Evolutionary conservation across 2,113 vertebrate species (phyloP).

Genomic region (Rhinoptilus africanus): DNA sequence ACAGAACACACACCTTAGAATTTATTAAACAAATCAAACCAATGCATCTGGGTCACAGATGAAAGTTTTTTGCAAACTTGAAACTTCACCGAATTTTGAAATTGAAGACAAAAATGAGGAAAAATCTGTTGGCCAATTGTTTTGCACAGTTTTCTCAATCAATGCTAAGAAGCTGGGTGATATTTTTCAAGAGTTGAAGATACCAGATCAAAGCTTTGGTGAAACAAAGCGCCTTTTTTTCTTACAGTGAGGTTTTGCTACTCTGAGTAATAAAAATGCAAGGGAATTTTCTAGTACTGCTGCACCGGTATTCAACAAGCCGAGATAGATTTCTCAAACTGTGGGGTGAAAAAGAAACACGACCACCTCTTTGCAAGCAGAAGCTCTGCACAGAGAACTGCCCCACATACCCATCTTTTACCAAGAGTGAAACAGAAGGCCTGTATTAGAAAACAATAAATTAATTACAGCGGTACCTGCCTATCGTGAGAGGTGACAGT

Average conservation of each 20-base stretch:
- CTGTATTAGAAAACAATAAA: not conserved
- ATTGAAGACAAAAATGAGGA: not conserved
- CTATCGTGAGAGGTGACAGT: not conserved
- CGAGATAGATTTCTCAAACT: conserved; percentile 39
- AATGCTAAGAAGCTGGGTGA: not conserved
- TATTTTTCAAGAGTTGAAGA: not conserved
- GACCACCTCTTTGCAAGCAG: not conserved
- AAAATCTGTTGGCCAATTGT: not conserved
- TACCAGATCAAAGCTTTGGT: not conserved
- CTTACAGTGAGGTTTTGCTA: not conserved
- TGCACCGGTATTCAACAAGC: conserved; percentile 15
- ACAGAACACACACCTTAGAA: not conserved
- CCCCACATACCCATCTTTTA: not conserved
- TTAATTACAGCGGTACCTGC: not conserved
- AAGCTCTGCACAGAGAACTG: conserved; percentile 18
- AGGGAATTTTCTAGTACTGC: conserved; percentile 19
- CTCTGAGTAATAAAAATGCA: conserved; percentile 16
- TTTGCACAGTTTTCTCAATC: not conserved
- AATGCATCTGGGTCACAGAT: not conserved
- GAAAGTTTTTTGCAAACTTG: not conserved
- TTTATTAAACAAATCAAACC: not conserved
- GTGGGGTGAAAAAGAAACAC: not conserved
- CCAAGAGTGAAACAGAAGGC: not conserved
- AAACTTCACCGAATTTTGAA: not conserved
- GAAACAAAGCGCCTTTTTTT: not conserved